Conservation (phyloP, 2,113 vertebrate genomes). For the Calonectris borealis region DNA sequence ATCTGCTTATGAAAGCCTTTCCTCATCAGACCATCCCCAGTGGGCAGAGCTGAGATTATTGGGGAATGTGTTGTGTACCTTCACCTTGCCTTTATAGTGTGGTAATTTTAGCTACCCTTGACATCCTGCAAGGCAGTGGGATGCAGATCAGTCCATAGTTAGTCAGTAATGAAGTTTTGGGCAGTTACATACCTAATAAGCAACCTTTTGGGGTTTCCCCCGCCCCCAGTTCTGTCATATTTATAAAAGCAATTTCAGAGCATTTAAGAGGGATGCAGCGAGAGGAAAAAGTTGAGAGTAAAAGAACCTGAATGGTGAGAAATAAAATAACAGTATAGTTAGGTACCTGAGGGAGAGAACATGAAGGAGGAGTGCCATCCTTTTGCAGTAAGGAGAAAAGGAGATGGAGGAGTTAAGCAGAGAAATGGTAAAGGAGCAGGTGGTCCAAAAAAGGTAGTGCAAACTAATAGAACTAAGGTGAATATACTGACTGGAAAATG, state of each 20-base stretch:
- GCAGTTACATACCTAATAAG: background rate
- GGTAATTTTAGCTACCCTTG: background rate
- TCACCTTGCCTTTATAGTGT: background rate
- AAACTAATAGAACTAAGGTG: background rate
- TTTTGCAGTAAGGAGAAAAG: background rate
- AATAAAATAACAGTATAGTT: background rate
- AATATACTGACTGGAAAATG: background rate
- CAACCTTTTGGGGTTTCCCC: background rate
- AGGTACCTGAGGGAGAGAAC: background rate
- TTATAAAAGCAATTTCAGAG: background rate
- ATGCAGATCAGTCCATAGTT: background rate
- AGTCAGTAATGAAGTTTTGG: background rate
- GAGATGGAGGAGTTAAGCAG: background rate
- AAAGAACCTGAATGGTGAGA: background rate
- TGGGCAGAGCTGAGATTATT: background rate
- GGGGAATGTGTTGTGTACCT: background rate
- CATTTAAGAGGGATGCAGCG: background rate
- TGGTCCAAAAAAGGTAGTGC: background rate
- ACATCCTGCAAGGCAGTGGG: background rate
- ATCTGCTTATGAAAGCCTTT: background rate
- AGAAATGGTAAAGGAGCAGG: background rate
- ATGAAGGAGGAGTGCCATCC: background rate
- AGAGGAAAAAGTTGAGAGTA: background rate
- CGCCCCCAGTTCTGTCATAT: background rate
- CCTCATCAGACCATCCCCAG: background rate